These are phyloP conservation scores for Heptranchias perlo DNA, from an alignment of 2,113 vertebrate genomes.

Conservation along the genomic window DNA sequence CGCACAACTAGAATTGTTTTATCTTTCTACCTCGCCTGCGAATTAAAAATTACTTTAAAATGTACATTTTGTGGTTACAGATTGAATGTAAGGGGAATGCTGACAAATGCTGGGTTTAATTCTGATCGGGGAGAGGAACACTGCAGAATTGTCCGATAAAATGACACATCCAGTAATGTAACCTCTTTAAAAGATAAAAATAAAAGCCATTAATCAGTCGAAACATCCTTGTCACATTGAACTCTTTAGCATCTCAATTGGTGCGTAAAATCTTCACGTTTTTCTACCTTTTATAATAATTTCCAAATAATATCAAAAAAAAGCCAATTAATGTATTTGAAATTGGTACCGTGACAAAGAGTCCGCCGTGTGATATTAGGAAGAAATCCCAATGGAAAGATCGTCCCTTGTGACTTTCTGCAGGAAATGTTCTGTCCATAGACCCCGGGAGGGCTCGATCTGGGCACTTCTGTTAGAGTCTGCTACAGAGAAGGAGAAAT, in stretches of 20 bases:
- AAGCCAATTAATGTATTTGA: neutral
- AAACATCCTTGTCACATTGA: neutral
- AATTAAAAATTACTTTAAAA: neutral
- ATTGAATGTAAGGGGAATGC: no score
- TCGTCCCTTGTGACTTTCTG: neutral
- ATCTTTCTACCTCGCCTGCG: neutral
- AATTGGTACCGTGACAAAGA: neutral
- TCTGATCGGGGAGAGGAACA: neutral
- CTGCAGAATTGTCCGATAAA: neutral
- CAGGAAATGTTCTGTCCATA: neutral
- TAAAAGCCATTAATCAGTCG: neutral
- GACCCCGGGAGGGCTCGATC: neutral
- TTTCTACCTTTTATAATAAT: neutral
- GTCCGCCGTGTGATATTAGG: neutral
- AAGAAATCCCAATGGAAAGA: neutral
- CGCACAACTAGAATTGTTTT: neutral
- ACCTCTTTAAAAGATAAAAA: neutral
- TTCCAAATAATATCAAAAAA: no score
- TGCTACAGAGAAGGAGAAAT: neutral
- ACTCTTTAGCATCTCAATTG: neutral
- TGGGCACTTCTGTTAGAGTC: neutral
- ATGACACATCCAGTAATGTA: neutral
- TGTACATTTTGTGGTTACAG: no score
- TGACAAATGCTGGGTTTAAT: no score
- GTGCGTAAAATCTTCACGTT: neutral